These are phyloP conservation scores for Xiphorhynchus elegans DNA, from an alignment of 2,113 vertebrate genomes.

Conservation along the genomic window DNA sequence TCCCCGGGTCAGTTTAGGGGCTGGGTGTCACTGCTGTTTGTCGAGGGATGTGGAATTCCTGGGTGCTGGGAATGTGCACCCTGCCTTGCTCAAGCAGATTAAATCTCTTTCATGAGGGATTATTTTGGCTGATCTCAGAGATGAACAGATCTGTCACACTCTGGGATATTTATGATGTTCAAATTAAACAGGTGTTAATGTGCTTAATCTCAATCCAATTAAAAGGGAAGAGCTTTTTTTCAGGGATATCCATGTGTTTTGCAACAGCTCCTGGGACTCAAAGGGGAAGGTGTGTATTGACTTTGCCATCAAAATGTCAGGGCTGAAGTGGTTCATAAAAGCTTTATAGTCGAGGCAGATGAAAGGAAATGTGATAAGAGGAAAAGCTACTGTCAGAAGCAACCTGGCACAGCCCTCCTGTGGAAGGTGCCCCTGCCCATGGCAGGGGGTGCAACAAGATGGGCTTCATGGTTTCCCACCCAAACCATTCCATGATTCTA, in stretches of 20 bases:
- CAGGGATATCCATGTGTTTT: neutral
- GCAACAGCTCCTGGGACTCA: neutral
- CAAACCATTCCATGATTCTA: neutral
- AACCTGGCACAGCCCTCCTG: neutral
- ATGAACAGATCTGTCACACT: neutral
- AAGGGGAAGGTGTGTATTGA: neutral
- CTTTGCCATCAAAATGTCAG: neutral
- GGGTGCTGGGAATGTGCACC: neutral
- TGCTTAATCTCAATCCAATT: neutral
- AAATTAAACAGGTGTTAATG: neutral
- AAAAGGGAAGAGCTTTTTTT: neutral
- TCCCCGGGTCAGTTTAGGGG: neutral
- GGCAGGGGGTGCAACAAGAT: neutral
- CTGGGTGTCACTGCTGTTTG: accelerated
- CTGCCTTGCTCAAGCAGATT: neutral
- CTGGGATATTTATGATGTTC: neutral
- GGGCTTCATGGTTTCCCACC: neutral
- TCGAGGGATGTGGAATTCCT: neutral
- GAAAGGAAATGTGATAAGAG: neutral
- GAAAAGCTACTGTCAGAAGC: neutral
- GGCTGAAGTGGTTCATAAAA: neutral
- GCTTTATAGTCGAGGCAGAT: neutral
- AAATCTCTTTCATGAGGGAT: neutral
- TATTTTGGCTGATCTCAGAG: neutral
- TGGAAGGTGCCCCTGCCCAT: neutral